phyloP scores from a whole-genome alignment of 2,797 vertebrate species.

The Microctenopoma steveboyesi region DNA sequence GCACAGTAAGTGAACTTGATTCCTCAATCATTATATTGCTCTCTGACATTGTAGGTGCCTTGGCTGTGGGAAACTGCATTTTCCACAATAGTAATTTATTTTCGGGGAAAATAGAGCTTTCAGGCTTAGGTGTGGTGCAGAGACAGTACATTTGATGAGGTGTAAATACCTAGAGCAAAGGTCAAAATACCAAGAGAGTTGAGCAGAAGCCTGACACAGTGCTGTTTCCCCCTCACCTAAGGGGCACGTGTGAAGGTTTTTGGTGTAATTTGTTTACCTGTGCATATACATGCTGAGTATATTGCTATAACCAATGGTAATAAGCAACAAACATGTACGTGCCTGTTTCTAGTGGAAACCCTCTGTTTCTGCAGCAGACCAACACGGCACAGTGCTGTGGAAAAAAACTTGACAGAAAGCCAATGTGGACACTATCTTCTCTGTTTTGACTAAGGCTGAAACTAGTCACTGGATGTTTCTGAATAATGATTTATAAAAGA shows the following conservation, averaged over 20 bases:
- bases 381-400: constrained; percentile 2
- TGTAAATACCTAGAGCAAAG: neutral
- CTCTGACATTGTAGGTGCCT: neutral
- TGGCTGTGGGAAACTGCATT: neutral
- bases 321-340: constrained; percentile 5
- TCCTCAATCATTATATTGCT: constrained; percentile 14
- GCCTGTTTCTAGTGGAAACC: constrained; percentile 14
- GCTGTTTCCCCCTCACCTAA: neutral
- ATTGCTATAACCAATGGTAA: neutral
- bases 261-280: neutral
- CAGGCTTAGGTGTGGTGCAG: neutral
- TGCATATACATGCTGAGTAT: neutral
- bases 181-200: neutral
- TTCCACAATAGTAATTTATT: constrained; percentile 4
- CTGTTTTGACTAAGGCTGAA: neutral
- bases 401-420: constrained; percentile 4
- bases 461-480: neutral
- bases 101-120: neutral
- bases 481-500: neutral
- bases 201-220: neutral
- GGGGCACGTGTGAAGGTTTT: neutral
- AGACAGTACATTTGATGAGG: neutral
- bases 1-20: constrained; percentile 89
- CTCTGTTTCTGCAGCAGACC: neutral
- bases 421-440: neutral